phyloP scores from a whole-genome alignment of 2,888 invertebrate genomes.

The Saturnia pavonia region DNA sequence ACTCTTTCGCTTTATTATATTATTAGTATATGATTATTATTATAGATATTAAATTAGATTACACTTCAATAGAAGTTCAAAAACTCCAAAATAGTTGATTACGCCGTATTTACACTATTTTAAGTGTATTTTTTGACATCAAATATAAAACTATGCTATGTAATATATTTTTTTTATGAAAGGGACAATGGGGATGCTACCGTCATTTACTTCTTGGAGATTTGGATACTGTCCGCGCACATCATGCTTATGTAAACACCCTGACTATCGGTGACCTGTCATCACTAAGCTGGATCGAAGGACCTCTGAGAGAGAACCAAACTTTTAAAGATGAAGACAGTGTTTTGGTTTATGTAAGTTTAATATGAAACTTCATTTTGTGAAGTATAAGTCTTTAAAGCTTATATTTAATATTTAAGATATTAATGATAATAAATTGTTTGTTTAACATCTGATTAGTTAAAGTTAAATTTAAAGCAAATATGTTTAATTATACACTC shows the following conservation, averaged over 20 bases:
- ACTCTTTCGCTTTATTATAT: no score
- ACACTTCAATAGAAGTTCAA: background rate
- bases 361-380: background rate
- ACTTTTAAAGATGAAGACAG: constrained; percentile 51
- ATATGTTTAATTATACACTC: no score
- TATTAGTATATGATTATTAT: no score
- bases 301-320: constrained; percentile 68
- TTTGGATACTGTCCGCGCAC: constrained; percentile 63
- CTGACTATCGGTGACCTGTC: constrained; percentile 92
- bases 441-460: no score
- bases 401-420: no score
- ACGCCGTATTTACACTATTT: background rate
- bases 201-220: constrained; percentile 88
- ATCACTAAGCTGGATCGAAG: constrained; percentile 87
- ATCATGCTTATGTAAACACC: constrained; percentile 90
- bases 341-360: constrained; percentile 64
- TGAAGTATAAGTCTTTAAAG: background rate
- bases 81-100: background rate
- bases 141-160: background rate
- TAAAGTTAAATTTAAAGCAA: no score
- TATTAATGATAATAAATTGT: no score
- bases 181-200: constrained; percentile 89
- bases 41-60: background rate
- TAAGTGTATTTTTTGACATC: background rate
- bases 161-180: constrained; percentile 27